Evolutionary conservation across 2,113 vertebrate genomes (phyloP), one percentile per base, ranked within the genome.

Genomic region (Acrocephalus kingi): DNA sequence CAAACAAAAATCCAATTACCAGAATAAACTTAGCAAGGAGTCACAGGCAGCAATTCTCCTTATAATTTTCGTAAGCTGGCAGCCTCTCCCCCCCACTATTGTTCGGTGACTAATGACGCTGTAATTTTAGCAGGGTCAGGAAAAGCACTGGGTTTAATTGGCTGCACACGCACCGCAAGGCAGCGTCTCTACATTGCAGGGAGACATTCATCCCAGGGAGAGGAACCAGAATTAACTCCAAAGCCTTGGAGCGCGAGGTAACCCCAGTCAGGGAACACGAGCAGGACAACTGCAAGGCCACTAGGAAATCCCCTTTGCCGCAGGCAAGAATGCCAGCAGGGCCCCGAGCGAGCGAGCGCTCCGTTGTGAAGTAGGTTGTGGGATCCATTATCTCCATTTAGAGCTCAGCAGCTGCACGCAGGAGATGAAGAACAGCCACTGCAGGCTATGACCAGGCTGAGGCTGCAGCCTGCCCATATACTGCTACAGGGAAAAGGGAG

Each of bases 91-190:
- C 46, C 45, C 41, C 0, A 4, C 94, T 86, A 68, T 93, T 93
- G 82, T 92, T 93, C 4, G 0, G 61, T 85, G 85, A 96, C 85
- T 94, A 95, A 93, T 67, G 79, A 84, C 0, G 1, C 69, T 90
- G 94, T 83, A 95, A 96, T 94, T 90, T 94, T 74, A 96, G 90
- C 76, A 81, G 61, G 75, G 72, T 86, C 85, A 90, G 90, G 85
- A 86, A 84, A 90, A 93, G 92, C 90, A 20, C 61, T 58, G 83
- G 59, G 48, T 92, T 81, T 93, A 96, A 96, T 80, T 93, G 92
- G 48, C 93, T 51, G 68, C 93, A 93, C 93, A 94, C 78, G 19
- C 66, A 64, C 39, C 0, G 1, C 0, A 0, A 92, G 61, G 54
- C 64, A 79, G 51, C 1, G 22, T 39, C 63, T 25, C 79, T 39